phyloP scores from a whole-genome alignment of 2,113 vertebrate species.

The Herpailurus yagouaroundi region DNA sequence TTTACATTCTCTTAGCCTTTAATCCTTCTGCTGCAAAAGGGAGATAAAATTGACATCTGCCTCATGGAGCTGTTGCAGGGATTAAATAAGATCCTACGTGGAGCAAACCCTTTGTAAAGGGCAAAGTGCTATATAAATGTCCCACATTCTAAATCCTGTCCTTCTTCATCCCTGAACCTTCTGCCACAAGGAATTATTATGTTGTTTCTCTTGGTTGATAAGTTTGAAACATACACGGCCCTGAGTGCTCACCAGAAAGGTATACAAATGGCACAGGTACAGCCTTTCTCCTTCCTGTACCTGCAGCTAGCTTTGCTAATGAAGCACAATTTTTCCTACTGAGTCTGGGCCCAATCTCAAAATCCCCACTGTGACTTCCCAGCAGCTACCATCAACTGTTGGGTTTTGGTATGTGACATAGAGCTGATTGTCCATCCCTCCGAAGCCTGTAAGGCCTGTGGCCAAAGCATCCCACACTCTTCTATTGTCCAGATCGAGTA shows the following conservation, averaged over 20 bases:
- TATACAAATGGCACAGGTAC: too few relatives aligned
- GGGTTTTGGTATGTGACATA: not conserved
- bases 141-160: not conserved
- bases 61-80: not conserved
- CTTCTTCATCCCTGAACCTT: not conserved
- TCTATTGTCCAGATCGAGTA: not conserved
- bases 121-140: not conserved
- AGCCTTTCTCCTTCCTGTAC: not conserved
- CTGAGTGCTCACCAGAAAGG: not conserved
- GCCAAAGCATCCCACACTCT: not conserved
- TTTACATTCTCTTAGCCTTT: not conserved
- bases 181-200: not conserved
- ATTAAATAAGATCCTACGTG: not conserved
- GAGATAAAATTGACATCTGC: slow-evolving; percentile 13
- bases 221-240: not conserved
- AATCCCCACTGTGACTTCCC: not conserved
- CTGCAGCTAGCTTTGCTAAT: not conserved
- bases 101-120: not conserved
- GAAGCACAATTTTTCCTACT: not conserved
- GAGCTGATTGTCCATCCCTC: not conserved
- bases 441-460: not conserved
- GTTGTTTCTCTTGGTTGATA: not conserved
- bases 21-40: not conserved
- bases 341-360: not conserved
- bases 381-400: not conserved